Percentiles rank a stretch among this genome's conserved stretches.
Evolutionary conservation across 2,888 invertebrate genomes (phyloP).

Genomic region (Cyclophora punctaria): DNA sequence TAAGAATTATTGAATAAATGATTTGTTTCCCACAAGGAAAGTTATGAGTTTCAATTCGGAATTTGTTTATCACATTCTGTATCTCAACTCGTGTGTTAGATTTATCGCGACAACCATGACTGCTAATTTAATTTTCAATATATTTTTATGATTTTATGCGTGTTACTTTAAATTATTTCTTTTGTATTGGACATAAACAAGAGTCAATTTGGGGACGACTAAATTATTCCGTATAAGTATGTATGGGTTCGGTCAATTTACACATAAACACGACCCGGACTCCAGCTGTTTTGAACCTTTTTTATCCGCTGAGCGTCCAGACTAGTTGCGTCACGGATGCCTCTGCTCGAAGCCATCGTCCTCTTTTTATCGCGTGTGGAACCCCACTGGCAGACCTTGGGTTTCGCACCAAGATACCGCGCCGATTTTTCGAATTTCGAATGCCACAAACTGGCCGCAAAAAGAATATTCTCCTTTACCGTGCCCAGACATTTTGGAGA

Average conservation of each 20-base stretch:
- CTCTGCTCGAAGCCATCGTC: conserved; percentile 23
- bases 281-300: conserved; percentile 32
- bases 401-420: conserved; percentile 40
- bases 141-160: not conserved
- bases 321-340: conserved; percentile 53
- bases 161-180: conserved; percentile 17
- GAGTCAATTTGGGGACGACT: too few relatives aligned
- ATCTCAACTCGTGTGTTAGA: too few relatives aligned
- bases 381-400: conserved; percentile 59
- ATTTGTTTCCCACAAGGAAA: conserved; percentile 8
- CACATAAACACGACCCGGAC: conserved; percentile 24
- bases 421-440: conserved; percentile 34
- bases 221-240: conserved; percentile 6
- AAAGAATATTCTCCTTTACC: not conserved
- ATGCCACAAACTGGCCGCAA: not conserved
- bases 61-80: not conserved
- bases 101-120: too few relatives aligned
- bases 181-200: conserved; percentile 20
- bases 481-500: not conserved
- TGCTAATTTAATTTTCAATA: too few relatives aligned
- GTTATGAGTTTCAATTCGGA: not conserved
- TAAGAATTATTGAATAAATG: conserved; percentile 31
- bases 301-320: conserved; percentile 45
- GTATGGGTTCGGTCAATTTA: conserved; percentile 13
- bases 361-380: conserved; percentile 45